Evolutionary conservation across 2,113 vertebrate species (phyloP).

Genomic region (Camelus dromedarius): DNA sequence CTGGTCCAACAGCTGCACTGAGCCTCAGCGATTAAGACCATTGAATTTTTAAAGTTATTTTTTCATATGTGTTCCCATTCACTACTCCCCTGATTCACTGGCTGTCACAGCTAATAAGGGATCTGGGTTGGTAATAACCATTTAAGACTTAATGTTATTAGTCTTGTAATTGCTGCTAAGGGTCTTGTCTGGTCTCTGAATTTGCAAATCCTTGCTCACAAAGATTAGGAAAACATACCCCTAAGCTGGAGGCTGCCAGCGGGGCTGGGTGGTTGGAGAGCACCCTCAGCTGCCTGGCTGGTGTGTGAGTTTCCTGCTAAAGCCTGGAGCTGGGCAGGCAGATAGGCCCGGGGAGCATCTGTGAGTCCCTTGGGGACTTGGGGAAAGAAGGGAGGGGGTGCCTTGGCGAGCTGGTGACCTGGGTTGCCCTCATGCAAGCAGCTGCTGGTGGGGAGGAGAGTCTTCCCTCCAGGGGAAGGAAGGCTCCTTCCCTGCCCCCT

Average conservation of each 20-base stretch:
- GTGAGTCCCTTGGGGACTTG: neutral
- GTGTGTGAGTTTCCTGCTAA: neutral
- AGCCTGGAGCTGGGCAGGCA: neutral
- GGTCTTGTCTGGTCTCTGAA: constrained; percentile 62
- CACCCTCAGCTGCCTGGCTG: constrained; percentile 12
- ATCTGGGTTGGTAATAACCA: constrained; percentile 22
- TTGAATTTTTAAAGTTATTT: constrained; percentile 63
- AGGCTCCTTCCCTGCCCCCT: neutral
- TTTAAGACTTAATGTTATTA: constrained; percentile 60
- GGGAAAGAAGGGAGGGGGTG: neutral
- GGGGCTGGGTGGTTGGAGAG: neutral
- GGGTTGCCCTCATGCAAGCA: neutral
- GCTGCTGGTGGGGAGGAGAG: constrained; percentile 5
- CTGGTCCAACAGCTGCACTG: neutral
- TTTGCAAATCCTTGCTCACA: constrained; percentile 8
- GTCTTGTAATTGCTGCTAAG: constrained; percentile 29
- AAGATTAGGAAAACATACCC: constrained; percentile 65
- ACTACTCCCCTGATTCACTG: constrained; percentile 22
- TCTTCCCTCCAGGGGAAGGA: neutral
- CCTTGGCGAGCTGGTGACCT: neutral
- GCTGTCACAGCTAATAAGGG: constrained; percentile 46
- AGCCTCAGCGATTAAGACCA: neutral
- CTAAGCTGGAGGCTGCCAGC: neutral
- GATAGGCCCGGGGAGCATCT: neutral
- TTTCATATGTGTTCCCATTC: constrained; percentile 41